phyloP scores from a whole-genome alignment of 2,888 invertebrate species.

The Drosophila kambysellisi region DNA sequence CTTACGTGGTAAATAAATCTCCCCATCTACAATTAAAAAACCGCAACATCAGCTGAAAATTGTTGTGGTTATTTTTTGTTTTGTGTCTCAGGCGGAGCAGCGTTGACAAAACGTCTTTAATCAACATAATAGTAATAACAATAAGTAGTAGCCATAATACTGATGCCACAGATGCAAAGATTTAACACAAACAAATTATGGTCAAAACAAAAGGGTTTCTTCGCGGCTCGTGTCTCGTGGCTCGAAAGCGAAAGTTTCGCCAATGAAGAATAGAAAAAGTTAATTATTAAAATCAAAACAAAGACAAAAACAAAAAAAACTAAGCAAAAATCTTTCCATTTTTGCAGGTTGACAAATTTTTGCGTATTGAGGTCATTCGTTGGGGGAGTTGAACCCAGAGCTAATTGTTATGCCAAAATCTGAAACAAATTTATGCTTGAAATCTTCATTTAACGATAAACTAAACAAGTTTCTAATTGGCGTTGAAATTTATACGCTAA shows the following conservation, averaged over 20 bases:
- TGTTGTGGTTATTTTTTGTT: conserved; percentile 15
- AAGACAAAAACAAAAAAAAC: not conserved
- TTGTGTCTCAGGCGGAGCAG: conserved; percentile 6
- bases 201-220: conserved; percentile 55
- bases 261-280: conserved; percentile 48
- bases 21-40: conserved; percentile 56
- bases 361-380: conserved; percentile 54
- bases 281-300: conserved; percentile 2
- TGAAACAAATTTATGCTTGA: conserved; percentile 43
- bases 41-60: conserved; percentile 35
- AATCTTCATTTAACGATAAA: conserved; percentile 15
- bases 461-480: conserved; percentile 46
- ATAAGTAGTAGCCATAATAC: conserved; percentile 49
- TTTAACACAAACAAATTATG: conserved; percentile 48
- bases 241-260: conserved; percentile 69
- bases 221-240: not conserved
- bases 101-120: conserved; percentile 54
- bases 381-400: conserved; percentile 62
- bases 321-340: conserved; percentile 10
- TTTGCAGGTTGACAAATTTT: conserved; percentile 52
- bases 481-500: conserved; percentile 21
- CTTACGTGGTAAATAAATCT: conserved; percentile 46
- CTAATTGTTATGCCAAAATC: conserved; percentile 25
- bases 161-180: conserved; percentile 31
- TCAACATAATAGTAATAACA: conserved; percentile 45